These are phyloP conservation scores for Apodemia zela DNA, from an alignment of 2,888 invertebrate species.

Conservation along the genomic window DNA sequence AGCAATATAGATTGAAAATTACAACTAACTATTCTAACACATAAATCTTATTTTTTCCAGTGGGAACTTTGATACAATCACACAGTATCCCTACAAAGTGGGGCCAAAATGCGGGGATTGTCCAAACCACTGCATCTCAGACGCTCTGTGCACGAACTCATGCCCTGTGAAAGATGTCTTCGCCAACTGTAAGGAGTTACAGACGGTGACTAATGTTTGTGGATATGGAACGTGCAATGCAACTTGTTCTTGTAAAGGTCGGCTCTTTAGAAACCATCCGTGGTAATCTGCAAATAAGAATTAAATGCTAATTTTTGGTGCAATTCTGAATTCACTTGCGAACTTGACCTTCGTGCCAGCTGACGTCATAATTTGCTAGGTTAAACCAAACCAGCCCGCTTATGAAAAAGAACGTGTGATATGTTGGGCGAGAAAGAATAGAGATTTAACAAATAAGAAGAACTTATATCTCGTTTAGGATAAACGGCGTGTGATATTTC, in stretches of 20 bases:
- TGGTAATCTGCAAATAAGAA: constrained; percentile 31
- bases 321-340: background rate
- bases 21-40: background rate
- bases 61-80: constrained; percentile 83
- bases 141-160: constrained; percentile 86
- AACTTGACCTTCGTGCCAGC: background rate
- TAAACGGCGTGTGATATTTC: no score
- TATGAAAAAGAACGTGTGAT: no score
- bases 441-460: no score
- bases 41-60: constrained; percentile 63
- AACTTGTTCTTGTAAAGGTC: constrained; percentile 84
- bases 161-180: constrained; percentile 85
- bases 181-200: constrained; percentile 86
- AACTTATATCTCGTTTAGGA: no score
- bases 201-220: constrained; percentile 56
- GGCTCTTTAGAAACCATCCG: constrained; percentile 47
- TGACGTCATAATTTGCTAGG: background rate
- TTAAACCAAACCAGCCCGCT: no score
- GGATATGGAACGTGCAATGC: constrained; percentile 84
- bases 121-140: constrained; percentile 81
- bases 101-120: constrained; percentile 85
- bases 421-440: no score
- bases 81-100: constrained; percentile 84
- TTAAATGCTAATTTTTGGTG: background rate
- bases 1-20: no score